Evolutionary conservation across 2,888 invertebrate species (phyloP).

Genomic region (Sesia apiformis): DNA sequence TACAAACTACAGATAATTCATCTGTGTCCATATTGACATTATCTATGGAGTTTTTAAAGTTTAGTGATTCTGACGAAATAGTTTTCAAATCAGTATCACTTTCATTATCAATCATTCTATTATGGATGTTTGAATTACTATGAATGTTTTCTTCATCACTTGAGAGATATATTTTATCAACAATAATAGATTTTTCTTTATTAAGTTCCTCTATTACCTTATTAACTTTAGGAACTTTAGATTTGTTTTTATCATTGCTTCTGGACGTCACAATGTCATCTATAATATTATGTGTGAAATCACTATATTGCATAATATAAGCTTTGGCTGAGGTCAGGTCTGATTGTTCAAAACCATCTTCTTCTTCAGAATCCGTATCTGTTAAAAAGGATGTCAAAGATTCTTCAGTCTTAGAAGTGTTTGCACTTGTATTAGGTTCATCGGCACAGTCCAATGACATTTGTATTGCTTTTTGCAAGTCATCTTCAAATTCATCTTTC

Average conservation of each 20-base stretch:
- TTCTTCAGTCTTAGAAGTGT: constrained; percentile 52
- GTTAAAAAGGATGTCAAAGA: constrained; percentile 59
- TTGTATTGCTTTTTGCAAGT: constrained; percentile 76
- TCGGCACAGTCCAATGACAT: constrained; percentile 71
- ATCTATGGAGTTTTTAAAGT: neutral
- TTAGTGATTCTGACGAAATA: neutral
- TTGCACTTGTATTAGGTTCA: constrained; percentile 31
- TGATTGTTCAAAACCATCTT: constrained; percentile 48
- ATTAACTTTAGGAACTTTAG: constrained; percentile 30
- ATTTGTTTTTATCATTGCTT: constrained; percentile 26
- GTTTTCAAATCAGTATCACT: constrained; percentile 5
- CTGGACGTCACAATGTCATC: constrained; percentile 62
- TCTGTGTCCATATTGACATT: constrained; percentile 7
- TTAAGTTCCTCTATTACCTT: constrained; percentile 50
- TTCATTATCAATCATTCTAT: constrained; percentile 31
- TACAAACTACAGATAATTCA: constrained; percentile 35
- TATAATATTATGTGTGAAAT: constrained; percentile 82
- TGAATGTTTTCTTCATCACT: constrained; percentile 58
- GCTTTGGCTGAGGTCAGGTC: constrained; percentile 77
- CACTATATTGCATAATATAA: constrained; percentile 85
- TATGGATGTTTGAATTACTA: neutral
- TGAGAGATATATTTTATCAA: constrained; percentile 42
- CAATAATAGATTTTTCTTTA: constrained; percentile 44
- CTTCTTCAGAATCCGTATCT: constrained; percentile 57
- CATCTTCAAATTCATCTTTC: constrained; percentile 60